Evolutionary conservation across 2,113 vertebrate genomes (phyloP).

Genomic region (Ophiodon elongatus): DNA sequence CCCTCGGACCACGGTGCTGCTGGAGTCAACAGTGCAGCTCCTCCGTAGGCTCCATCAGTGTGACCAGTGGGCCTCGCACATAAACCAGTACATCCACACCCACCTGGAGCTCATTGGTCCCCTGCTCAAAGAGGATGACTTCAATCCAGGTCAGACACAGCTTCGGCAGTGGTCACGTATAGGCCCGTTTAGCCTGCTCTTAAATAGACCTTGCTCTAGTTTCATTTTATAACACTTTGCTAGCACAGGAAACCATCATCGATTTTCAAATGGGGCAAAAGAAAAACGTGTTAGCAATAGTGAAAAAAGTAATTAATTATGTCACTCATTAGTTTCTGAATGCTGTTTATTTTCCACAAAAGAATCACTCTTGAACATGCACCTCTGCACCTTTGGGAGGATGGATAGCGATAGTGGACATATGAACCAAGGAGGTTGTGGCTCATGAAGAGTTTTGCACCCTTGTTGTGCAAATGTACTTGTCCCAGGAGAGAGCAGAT

Average conservation of each 20-base stretch:
- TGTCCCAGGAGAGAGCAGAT: not conserved
- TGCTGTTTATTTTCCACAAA: not conserved
- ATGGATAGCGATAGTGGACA: not conserved
- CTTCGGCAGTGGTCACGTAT: not conserved
- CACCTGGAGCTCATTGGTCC: conserved; percentile 84
- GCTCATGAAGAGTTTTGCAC: not conserved
- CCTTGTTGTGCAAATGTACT: not conserved
- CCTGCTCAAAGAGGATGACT: conserved; percentile 79
- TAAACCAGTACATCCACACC: conserved; percentile 82
- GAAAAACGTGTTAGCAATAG: not conserved
- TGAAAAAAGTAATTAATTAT: not conserved
- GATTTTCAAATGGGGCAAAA: not conserved
- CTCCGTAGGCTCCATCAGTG: conserved; percentile 80
- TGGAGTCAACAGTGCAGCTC: conserved; percentile 85
- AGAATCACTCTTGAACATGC: not conserved
- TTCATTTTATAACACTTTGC: not conserved
- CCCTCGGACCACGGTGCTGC: conserved; percentile 81
- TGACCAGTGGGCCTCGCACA: conserved; percentile 81
- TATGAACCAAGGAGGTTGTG: not conserved
- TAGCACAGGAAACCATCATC: not conserved
- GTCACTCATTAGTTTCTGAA: not conserved
- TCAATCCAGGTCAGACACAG: conserved; percentile 65
- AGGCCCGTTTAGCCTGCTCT: not conserved
- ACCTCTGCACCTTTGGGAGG: not conserved
- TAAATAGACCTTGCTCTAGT: not conserved